Percentiles rank a stretch among this genome's conserved stretches.
Conservation (phyloP, 2,113 vertebrate genomes). For the Falco punctatus region DNA sequence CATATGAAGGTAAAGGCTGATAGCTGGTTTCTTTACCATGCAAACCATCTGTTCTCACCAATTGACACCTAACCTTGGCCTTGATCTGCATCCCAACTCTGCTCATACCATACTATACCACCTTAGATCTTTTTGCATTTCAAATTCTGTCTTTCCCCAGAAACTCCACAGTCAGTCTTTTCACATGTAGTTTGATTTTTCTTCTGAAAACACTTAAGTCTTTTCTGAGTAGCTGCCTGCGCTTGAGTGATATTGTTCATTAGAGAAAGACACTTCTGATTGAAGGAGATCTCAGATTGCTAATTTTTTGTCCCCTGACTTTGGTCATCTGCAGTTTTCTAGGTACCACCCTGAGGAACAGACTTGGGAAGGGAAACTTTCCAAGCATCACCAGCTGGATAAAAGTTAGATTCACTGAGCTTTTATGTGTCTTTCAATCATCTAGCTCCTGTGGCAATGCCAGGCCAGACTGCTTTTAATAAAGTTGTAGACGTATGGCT, state of each 20-base stretch:
- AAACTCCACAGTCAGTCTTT: background rate
- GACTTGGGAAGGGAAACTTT: background rate
- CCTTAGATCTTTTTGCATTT: background rate
- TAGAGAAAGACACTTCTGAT: background rate
- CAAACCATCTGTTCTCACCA: background rate
- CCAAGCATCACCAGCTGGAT: background rate
- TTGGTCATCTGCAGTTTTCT: background rate
- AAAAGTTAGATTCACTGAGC: background rate
- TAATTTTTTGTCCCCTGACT: background rate
- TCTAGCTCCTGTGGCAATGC: background rate
- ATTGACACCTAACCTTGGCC: background rate
- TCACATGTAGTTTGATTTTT: background rate
- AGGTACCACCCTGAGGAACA: background rate
- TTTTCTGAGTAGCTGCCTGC: background rate
- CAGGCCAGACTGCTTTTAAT: background rate
- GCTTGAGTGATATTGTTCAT: background rate
- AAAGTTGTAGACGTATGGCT: background rate
- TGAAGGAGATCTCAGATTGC: background rate
- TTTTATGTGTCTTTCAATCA: background rate
- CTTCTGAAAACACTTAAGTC: background rate
- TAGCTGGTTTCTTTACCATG: background rate
- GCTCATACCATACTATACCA: rapidly evolving
- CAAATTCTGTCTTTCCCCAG: background rate
- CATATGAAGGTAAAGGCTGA: background rate
- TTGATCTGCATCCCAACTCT: background rate